These are phyloP conservation scores for Cynocephalus volans DNA, from an alignment of 2,113 vertebrate species.

Conservation along the genomic window DNA sequence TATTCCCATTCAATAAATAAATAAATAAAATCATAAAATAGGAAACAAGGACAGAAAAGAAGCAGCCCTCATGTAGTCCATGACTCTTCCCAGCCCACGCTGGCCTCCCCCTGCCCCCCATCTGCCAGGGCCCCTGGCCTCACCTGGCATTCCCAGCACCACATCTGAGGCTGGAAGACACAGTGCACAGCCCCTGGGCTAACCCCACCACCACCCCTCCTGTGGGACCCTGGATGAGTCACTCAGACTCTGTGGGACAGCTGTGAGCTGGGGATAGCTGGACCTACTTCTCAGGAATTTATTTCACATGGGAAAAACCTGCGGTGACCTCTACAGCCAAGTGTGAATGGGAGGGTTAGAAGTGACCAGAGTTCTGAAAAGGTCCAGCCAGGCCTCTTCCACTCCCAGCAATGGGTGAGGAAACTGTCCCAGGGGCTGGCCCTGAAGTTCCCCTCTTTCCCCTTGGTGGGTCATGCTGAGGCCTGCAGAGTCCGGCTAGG, in stretches of 20 bases:
- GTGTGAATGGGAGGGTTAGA: not conserved
- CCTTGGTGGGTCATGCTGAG: not conserved
- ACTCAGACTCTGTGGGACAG: not conserved
- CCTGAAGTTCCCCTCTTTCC: not conserved
- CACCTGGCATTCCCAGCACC: no score
- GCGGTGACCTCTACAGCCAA: not conserved
- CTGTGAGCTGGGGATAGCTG: not conserved
- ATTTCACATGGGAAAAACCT: not conserved
- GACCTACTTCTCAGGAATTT: not conserved
- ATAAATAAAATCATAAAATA: not conserved
- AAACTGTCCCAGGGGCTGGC: not conserved
- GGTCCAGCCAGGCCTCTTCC: not conserved
- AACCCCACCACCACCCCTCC: not conserved
- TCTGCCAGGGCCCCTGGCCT: not conserved
- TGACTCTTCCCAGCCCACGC: not conserved
- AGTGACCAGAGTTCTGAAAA: not conserved
- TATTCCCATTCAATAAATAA: conserved; percentile 12
- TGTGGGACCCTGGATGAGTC: not conserved
- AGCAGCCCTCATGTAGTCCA: no score
- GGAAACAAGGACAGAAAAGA: not conserved
- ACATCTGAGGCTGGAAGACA: not conserved
- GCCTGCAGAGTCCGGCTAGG: not conserved
- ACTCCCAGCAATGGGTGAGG: not conserved
- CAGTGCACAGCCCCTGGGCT: not conserved
- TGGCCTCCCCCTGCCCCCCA: not conserved